Evolutionary conservation across 2,797 vertebrate genomes (phyloP).

Genomic region (Sebastes diploproa): DNA sequence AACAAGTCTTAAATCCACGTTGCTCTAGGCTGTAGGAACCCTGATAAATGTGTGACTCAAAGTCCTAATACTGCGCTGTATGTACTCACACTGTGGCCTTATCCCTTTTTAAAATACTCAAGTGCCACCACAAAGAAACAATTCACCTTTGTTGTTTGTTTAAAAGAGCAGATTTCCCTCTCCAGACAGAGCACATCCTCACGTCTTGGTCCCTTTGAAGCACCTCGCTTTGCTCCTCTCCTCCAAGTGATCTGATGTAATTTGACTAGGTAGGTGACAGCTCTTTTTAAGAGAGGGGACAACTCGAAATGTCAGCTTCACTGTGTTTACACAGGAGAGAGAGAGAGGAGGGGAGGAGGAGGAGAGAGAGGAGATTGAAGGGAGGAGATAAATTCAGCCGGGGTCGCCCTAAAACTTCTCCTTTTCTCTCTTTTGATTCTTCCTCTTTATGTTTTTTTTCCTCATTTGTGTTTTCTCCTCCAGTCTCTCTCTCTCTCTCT

Average conservation of each 20-base stretch:
- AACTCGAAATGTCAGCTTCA: conserved; percentile 48
- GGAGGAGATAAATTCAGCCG: neutral
- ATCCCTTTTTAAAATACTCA: conserved; percentile 9
- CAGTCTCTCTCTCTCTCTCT: neutral
- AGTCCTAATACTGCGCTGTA: neutral
- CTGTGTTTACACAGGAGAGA: conserved; percentile 20
- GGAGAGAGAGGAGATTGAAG: neutral
- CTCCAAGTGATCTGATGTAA: conserved; percentile 30
- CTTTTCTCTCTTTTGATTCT: neutral
- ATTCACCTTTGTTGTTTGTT: conserved; percentile 4
- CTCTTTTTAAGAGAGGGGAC: conserved; percentile 27
- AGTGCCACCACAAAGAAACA: conserved; percentile 11
- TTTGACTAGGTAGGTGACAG: conserved; percentile 41
- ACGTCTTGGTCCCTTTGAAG: conserved; percentile 9
- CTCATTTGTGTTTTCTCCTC: neutral
- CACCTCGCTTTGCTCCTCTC: neutral
- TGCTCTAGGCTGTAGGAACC: neutral
- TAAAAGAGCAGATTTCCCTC: conserved; percentile 9
- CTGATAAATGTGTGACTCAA: neutral
- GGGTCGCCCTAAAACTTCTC: neutral
- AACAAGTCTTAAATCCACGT: neutral
- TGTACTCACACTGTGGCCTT: neutral
- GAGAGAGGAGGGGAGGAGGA: neutral
- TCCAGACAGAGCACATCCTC: conserved; percentile 12
- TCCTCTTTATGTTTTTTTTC: neutral